Evolutionary conservation across 2,797 vertebrate species (phyloP).

Genomic region (Poeciliopsis gracilis): DNA sequence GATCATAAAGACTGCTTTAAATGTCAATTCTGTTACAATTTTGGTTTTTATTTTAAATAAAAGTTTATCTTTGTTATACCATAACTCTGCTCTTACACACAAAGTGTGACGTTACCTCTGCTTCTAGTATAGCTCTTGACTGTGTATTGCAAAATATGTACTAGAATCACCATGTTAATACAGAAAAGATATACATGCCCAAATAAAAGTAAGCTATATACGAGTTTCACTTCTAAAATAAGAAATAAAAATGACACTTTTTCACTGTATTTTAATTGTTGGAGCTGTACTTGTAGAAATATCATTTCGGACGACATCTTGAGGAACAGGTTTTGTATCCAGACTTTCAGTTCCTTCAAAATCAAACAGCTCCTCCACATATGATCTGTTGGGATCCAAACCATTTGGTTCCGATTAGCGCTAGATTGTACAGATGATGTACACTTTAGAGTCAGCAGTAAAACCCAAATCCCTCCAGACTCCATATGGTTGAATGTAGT

Average conservation of each 20-base stretch:
- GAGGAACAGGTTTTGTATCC: conserved; percentile 39
- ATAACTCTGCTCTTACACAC: no score
- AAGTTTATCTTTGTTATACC: background rate
- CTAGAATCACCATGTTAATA: no score
- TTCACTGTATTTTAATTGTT: background rate
- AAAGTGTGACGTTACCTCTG: no score
- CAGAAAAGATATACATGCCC: no score
- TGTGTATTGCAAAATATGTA: no score
- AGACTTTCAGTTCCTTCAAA: conserved; percentile 48
- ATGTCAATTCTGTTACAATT: background rate
- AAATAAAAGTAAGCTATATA: background rate
- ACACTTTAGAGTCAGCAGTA: conserved; percentile 57
- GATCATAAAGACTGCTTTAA: background rate
- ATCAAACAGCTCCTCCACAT: conserved; percentile 56
- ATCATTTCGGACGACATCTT: conserved; percentile 41
- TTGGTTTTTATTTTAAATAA: background rate
- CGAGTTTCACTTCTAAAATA: background rate
- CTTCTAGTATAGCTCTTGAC: no score
- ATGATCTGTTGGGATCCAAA: conserved; percentile 62
- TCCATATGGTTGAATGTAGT: conserved; percentile 40
- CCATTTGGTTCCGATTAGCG: conserved; percentile 75
- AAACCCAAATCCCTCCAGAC: conserved; percentile 46
- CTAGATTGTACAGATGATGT: conserved; percentile 74
- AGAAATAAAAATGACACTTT: background rate
- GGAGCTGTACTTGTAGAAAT: background rate